A percentile compares a stretch with the other conserved stretches of the same genome.
Conservation (phyloP, 1,140 invertebrate species). For the Drosophila melanica region DNA sequence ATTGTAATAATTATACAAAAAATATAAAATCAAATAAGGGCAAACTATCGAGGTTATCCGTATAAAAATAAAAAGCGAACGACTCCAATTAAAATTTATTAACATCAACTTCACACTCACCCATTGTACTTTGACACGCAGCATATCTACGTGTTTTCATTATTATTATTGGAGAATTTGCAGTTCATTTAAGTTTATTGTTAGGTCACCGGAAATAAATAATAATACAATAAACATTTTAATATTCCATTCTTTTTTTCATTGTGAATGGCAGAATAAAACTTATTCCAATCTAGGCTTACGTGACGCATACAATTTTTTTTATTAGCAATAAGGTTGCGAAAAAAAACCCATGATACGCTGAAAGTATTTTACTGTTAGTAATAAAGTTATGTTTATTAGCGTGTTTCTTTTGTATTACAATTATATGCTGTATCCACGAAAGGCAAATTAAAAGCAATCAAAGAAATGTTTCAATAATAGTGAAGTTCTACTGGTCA, state of each 20-base stretch:
- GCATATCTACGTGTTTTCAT: slow-evolving; percentile 64
- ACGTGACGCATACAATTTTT: not conserved
- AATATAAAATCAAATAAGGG: slow-evolving; percentile 4
- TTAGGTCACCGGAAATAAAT: slow-evolving; percentile 61
- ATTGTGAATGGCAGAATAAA: slow-evolving; percentile 21
- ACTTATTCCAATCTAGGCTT: slow-evolving; percentile 37
- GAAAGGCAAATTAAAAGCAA: too few relatives aligned
- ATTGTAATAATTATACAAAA: slow-evolving; percentile 57
- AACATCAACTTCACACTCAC: slow-evolving; percentile 58
- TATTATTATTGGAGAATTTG: slow-evolving; percentile 51
- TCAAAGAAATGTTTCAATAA: too few relatives aligned
- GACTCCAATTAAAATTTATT: slow-evolving; percentile 56
- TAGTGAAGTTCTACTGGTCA: too few relatives aligned
- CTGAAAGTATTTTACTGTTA: too few relatives aligned
- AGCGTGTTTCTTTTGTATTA: too few relatives aligned
- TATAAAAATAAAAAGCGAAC: slow-evolving; percentile 20
- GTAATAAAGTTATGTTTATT: too few relatives aligned
- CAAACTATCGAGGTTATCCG: slow-evolving; percentile 5
- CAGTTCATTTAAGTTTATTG: slow-evolving; percentile 78
- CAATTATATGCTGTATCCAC: too few relatives aligned
- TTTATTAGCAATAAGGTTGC: too few relatives aligned
- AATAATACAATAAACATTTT: slow-evolving; percentile 62
- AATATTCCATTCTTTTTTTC: slow-evolving; percentile 19
- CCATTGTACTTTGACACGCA: slow-evolving; percentile 82
- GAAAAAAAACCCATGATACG: too few relatives aligned